Evolutionary conservation across 2,797 vertebrate species (phyloP).

Genomic region (Sparus aurata): DNA sequence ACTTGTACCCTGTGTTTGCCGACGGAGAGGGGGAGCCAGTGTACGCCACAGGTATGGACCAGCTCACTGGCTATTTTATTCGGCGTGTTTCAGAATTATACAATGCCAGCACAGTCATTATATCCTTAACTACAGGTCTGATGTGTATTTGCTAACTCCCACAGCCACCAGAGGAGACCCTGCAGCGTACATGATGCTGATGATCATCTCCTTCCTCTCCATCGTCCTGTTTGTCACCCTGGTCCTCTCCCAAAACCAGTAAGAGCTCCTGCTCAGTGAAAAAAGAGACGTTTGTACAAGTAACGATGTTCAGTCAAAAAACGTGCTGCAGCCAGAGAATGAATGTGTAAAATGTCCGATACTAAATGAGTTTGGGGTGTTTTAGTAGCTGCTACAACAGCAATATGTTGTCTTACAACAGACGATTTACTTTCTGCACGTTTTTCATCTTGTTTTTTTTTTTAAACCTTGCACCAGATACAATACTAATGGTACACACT

Average conservation of each 20-base stretch:
- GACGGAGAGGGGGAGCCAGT: slow-evolving; percentile 90
- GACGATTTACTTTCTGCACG: neutral
- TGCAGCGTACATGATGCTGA: slow-evolving; percentile 87
- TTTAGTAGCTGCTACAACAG: neutral
- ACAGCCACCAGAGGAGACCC: slow-evolving; percentile 83
- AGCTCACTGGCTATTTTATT: neutral
- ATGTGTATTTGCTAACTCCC: slow-evolving; percentile 53
- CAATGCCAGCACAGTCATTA: neutral
- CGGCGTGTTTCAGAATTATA: neutral
- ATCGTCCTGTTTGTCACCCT: slow-evolving; percentile 89
- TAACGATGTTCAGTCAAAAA: neutral
- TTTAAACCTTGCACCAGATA: neutral
- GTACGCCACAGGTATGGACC: slow-evolving; percentile 84
- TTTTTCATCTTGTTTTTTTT: neutral
- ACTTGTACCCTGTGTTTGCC: slow-evolving; percentile 90
- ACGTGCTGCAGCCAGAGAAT: neutral
- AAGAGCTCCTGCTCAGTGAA: slow-evolving; percentile 45
- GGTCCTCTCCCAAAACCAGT: slow-evolving; percentile 93
- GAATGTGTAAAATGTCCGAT: neutral
- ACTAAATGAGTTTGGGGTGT: neutral
- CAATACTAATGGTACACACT: neutral
- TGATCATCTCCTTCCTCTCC: slow-evolving; percentile 88
- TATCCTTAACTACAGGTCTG: neutral
- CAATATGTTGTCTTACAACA: neutral
- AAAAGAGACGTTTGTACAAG: neutral